Percentiles rank a stretch among this genome's conserved stretches.
These are phyloP conservation scores for Agrilus biguttatus DNA, from an alignment of 2,888 invertebrate genomes.

Conservation along the genomic window DNA sequence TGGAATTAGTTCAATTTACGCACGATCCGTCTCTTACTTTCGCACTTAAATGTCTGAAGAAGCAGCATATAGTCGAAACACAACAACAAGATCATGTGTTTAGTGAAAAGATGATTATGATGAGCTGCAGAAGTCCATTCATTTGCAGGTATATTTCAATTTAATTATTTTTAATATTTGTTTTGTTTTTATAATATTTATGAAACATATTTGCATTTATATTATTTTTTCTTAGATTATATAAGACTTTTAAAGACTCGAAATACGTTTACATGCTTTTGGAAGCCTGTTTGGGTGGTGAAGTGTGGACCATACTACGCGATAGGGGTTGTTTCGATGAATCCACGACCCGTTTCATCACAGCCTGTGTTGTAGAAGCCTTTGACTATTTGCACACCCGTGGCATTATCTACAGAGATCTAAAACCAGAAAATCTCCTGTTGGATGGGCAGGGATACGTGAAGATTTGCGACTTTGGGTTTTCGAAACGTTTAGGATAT, in stretches of 20 bases:
- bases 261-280: slow-evolving; percentile 61
- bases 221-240: slow-evolving; percentile 34
- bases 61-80: slow-evolving; percentile 57
- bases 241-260: slow-evolving; percentile 49
- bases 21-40: slow-evolving; percentile 36
- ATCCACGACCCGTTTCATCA: slow-evolving; percentile 48
- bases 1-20: slow-evolving; percentile 42
- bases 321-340: slow-evolving; percentile 53
- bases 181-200: no score
- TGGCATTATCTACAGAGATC: slow-evolving; percentile 45
- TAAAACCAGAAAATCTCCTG: slow-evolving; percentile 58
- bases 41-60: slow-evolving; percentile 58
- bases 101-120: slow-evolving; percentile 52
- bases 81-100: slow-evolving; percentile 60
- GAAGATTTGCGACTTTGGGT: slow-evolving; percentile 56
- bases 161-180: not conserved
- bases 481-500: slow-evolving; percentile 47
- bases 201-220: slow-evolving; percentile 3
- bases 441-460: slow-evolving; percentile 47
- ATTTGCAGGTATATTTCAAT: slow-evolving; percentile 48
- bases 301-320: slow-evolving; percentile 56
- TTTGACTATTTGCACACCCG: slow-evolving; percentile 51
- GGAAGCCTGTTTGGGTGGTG: slow-evolving; percentile 58
- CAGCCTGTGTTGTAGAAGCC: slow-evolving; percentile 55
- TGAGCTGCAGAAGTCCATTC: slow-evolving; percentile 56